These are phyloP conservation scores for Pachyramphus minor DNA, from an alignment of 2,113 vertebrate genomes.

Conservation along the genomic window DNA sequence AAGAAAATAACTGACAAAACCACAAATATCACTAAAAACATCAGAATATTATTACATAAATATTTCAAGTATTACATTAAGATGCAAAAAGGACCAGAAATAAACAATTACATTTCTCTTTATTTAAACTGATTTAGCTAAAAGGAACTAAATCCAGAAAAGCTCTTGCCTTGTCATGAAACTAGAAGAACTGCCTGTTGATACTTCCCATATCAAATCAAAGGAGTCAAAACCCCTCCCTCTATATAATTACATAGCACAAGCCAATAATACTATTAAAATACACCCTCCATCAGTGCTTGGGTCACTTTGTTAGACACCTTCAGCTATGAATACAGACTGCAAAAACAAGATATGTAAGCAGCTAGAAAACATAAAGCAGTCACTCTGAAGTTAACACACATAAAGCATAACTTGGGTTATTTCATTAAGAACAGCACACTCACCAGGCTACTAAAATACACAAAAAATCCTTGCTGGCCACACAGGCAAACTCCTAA, in stretches of 20 bases:
- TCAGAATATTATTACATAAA: not conserved
- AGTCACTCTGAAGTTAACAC: not conserved
- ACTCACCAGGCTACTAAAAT: not conserved
- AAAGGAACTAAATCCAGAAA: not conserved
- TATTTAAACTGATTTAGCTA: not conserved
- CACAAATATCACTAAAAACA: not conserved
- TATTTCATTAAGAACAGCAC: not conserved
- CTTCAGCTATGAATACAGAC: not conserved
- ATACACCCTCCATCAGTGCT: not conserved
- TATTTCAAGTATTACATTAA: not conserved
- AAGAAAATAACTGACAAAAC: not conserved
- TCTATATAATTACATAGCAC: accelerated
- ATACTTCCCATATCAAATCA: accelerated
- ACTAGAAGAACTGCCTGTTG: accelerated
- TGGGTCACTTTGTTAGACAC: not conserved
- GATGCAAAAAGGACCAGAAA: not conserved
- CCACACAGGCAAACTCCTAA: not conserved
- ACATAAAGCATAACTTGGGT: not conserved
- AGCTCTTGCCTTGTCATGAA: not conserved
- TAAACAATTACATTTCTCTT: not conserved
- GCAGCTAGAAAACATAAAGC: not conserved
- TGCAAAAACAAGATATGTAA: accelerated
- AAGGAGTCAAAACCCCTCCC: not conserved
- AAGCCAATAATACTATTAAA: not conserved
- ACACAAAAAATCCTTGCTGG: not conserved